Conservation (phyloP, 2,888 invertebrate genomes). For the Epistrophella euchroma region DNA sequence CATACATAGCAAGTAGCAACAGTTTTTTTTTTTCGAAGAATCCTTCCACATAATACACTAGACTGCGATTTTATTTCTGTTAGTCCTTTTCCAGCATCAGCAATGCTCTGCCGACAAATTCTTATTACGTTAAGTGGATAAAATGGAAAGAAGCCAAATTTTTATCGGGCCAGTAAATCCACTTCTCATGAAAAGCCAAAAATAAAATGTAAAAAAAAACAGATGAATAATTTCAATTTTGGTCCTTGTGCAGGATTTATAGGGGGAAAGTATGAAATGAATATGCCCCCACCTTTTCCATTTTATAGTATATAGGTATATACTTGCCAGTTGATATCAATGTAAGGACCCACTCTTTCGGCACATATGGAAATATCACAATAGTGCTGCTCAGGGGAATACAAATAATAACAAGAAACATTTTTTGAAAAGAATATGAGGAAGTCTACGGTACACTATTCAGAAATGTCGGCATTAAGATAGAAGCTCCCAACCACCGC, state of each 20-base stretch:
- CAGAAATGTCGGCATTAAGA: background rate
- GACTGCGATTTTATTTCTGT: constrained; percentile 12
- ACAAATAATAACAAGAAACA: background rate
- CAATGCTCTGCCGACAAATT: constrained; percentile 76
- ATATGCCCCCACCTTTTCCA: constrained; percentile 18
- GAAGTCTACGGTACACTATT: constrained; percentile 1
- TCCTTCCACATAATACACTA: constrained; percentile 38
- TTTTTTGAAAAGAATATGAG: constrained; percentile 7
- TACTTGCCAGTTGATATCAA: constrained; percentile 11
- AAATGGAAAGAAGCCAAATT: constrained; percentile 80
- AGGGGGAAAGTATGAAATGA: constrained; percentile 48
- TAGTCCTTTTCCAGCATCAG: constrained; percentile 16
- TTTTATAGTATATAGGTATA: background rate
- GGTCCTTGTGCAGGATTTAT: constrained; percentile 32
- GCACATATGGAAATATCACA: constrained; percentile 66
- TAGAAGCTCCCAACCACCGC: constrained; percentile 32
- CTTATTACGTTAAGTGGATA: constrained; percentile 81
- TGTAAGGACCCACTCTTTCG: constrained; percentile 27
- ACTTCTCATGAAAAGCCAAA: constrained; percentile 73
- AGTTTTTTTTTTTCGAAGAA: constrained; percentile 11
- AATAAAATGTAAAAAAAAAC: constrained; percentile 49
- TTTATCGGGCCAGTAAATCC: constrained; percentile 78
- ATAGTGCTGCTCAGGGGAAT: constrained; percentile 52
- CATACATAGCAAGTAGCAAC: constrained; percentile 11
- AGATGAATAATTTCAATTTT: constrained; percentile 70